Conservation (phyloP, 2,797 vertebrate genomes). For the Chiroxiphia lanceolata region DNA sequence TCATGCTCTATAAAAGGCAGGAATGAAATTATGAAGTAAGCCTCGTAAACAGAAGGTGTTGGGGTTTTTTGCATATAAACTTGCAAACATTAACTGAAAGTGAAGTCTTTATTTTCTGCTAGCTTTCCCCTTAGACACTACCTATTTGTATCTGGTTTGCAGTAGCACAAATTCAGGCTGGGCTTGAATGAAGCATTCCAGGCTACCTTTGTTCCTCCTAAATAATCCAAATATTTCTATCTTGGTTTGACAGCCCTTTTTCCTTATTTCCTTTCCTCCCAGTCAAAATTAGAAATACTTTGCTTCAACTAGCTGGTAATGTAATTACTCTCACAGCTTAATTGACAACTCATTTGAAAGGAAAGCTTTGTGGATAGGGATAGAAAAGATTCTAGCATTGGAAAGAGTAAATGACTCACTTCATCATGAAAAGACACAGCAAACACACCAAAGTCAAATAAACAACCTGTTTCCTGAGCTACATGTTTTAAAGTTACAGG, state of each 20-base stretch:
- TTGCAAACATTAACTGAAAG: neutral
- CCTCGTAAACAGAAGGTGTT: neutral
- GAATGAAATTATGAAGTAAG: neutral
- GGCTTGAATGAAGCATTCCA: neutral
- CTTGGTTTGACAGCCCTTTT: neutral
- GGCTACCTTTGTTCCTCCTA: neutral
- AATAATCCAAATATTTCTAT: neutral
- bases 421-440: neutral
- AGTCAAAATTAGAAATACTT: neutral
- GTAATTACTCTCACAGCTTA: neutral
- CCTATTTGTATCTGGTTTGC: neutral
- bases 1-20: neutral
- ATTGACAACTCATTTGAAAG: neutral
- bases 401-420: neutral
- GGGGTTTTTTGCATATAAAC: neutral
- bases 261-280: neutral
- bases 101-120: neutral
- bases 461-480: slow-evolving; percentile 28
- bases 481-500: neutral
- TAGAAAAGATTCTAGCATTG: neutral
- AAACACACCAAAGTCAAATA: neutral
- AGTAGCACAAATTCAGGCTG: neutral
- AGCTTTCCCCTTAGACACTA: neutral
- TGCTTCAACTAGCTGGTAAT: neutral
- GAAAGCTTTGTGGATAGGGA: neutral